phyloP scores from a whole-genome alignment of 1,140 invertebrate genomes.

The Musca vetustissima region DNA sequence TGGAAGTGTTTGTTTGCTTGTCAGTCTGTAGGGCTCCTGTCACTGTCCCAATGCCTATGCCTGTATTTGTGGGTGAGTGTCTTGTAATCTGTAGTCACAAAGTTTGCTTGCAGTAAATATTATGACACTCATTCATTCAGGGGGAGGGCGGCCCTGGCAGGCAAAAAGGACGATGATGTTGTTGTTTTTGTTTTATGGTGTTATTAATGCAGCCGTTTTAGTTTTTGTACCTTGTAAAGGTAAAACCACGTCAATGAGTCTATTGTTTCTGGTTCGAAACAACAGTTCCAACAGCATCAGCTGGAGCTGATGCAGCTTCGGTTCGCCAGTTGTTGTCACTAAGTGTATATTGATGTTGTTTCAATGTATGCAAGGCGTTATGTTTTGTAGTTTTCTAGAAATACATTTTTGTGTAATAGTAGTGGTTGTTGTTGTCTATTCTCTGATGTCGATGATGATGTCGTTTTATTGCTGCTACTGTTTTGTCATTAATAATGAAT shows the following conservation, averaged over 20 bases:
- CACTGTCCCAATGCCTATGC: too few species aligned
- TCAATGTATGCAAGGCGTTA: slow-evolving; percentile 20
- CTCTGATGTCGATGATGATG: too few species aligned
- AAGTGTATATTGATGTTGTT: slow-evolving; percentile 26
- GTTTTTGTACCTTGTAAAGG: too few species aligned
- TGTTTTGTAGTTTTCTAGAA: not conserved
- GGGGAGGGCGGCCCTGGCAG: too few species aligned
- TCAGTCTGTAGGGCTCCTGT: too few species aligned
- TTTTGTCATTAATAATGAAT: slow-evolving; percentile 56
- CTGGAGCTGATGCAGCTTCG: not conserved
- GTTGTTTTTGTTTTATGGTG: not conserved
- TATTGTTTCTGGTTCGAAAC: not conserved
- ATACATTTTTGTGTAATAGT: too few species aligned
- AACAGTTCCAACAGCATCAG: not conserved
- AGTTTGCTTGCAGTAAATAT: slow-evolving; percentile 16
- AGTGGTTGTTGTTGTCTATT: too few species aligned
- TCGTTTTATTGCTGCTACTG: too few species aligned
- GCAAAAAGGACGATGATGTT: not conserved
- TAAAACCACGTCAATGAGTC: too few species aligned
- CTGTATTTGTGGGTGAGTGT: too few species aligned
- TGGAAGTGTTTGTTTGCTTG: too few species aligned
- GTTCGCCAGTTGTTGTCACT: slow-evolving; percentile 16
- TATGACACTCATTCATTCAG: not conserved
- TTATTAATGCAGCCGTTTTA: too few species aligned
- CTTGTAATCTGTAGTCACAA: not conserved